Evolutionary conservation across 2,113 vertebrate genomes (phyloP).

Genomic region (Orthochromis indermauri): DNA sequence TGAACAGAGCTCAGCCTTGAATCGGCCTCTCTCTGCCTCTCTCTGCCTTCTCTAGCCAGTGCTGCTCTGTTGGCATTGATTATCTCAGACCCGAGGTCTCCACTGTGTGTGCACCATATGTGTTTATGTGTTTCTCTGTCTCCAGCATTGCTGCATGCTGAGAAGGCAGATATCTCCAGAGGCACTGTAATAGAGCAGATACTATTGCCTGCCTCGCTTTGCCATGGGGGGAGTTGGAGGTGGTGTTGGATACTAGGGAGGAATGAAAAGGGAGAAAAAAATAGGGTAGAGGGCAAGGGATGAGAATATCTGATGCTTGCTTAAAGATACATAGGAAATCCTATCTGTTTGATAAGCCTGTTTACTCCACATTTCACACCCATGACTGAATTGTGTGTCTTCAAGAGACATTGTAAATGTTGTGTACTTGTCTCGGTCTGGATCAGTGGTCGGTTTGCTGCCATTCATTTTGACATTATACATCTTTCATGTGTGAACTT

Average conservation of each 20-base stretch:
- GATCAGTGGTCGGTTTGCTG: neutral
- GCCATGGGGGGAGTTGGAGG: conserved; percentile 42
- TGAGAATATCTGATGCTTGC: conserved; percentile 11
- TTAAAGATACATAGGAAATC: conserved; percentile 29
- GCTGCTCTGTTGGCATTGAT: conserved; percentile 54
- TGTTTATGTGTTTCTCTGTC: conserved; percentile 20
- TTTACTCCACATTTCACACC: conserved; percentile 16
- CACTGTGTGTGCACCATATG: neutral
- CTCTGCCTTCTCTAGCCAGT: conserved; percentile 12
- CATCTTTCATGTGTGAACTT: neutral
- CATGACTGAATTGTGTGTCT: conserved; percentile 10
- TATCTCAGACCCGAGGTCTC: conserved; percentile 36
- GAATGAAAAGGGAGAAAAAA: neutral
- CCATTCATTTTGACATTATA: neutral
- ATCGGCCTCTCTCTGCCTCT: neutral
- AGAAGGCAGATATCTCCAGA: conserved; percentile 58
- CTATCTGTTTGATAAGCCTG: conserved; percentile 46
- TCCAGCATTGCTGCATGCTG: conserved; percentile 45
- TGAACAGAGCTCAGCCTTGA: conserved; percentile 31
- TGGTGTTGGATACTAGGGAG: neutral
- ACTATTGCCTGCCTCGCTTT: conserved; percentile 40
- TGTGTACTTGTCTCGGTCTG: neutral
- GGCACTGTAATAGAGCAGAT: conserved; percentile 53
- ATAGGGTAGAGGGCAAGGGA: conserved; percentile 23
- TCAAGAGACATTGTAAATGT: neutral